Evolutionary conservation across 2,797 vertebrate species (phyloP).

Genomic region (Brachyrhaphis roseni): DNA sequence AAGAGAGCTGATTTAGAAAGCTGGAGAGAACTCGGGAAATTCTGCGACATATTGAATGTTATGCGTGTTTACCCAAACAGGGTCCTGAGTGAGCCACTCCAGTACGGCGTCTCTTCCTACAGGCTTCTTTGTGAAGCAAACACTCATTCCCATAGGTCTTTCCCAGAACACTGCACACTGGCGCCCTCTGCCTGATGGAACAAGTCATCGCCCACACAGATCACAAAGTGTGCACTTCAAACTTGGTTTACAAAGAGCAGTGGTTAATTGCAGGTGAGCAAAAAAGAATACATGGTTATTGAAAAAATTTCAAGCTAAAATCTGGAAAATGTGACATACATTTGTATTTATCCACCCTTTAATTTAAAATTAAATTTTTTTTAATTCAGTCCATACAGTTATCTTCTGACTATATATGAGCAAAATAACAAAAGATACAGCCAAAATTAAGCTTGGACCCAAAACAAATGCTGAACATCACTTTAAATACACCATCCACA

Average conservation of each 20-base stretch:
- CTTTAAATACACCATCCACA: neutral
- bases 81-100: constrained; percentile 76
- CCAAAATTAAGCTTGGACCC: neutral
- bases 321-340: neutral
- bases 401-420: neutral
- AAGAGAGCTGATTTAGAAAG: constrained; percentile 23
- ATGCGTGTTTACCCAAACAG: constrained; percentile 73
- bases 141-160: constrained; percentile 78
- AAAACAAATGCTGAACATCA: neutral
- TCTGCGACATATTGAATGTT: constrained; percentile 19
- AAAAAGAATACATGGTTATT: neutral
- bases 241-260: neutral
- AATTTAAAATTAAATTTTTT: neutral
- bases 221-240: constrained; percentile 9
- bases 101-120: constrained; percentile 74
- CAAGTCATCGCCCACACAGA: constrained; percentile 25
- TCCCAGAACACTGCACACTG: constrained; percentile 82
- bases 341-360: neutral
- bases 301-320: neutral
- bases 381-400: neutral
- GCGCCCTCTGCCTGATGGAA: constrained; percentile 73
- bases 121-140: constrained; percentile 81
- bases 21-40: constrained; percentile 25
- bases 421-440: neutral
- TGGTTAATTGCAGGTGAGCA: neutral